A percentile compares a stretch with the other conserved stretches of the same genome.
These are phyloP conservation scores for Hemichromis elongatus DNA, from an alignment of 2,113 vertebrate genomes.

Conservation along the genomic window DNA sequence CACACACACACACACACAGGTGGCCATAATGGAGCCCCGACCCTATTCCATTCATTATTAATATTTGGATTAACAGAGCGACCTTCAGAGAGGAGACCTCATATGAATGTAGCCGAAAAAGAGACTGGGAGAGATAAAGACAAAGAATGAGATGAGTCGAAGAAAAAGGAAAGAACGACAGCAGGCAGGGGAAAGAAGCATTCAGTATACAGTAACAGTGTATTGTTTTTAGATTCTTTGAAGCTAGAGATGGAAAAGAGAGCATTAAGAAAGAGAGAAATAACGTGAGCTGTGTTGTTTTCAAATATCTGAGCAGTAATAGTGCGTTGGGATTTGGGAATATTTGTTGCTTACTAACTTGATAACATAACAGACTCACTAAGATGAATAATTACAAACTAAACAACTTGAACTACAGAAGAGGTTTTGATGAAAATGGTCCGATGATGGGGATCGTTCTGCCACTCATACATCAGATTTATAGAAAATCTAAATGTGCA, in stretches of 20 bases:
- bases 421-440: background rate
- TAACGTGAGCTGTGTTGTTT: background rate
- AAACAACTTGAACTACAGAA: background rate
- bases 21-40: conserved; percentile 76
- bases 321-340: background rate
- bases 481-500: background rate
- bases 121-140: conserved; percentile 10
- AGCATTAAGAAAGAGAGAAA: background rate
- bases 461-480: background rate
- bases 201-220: rapidly evolving
- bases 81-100: conserved; percentile 82
- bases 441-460: background rate
- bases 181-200: background rate
- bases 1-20: conserved; percentile 49
- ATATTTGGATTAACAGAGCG: conserved; percentile 98
- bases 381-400: background rate
- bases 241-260: background rate
- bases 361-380: background rate
- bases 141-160: background rate
- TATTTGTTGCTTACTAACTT: background rate
- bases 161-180: background rate
- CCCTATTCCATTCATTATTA: conserved; percentile 89
- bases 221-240: background rate
- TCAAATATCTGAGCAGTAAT: background rate
- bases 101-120: conserved; percentile 38